Evolutionary conservation across 2,113 vertebrate genomes (phyloP).

Genomic region (Pristiophorus japonicus): DNA sequence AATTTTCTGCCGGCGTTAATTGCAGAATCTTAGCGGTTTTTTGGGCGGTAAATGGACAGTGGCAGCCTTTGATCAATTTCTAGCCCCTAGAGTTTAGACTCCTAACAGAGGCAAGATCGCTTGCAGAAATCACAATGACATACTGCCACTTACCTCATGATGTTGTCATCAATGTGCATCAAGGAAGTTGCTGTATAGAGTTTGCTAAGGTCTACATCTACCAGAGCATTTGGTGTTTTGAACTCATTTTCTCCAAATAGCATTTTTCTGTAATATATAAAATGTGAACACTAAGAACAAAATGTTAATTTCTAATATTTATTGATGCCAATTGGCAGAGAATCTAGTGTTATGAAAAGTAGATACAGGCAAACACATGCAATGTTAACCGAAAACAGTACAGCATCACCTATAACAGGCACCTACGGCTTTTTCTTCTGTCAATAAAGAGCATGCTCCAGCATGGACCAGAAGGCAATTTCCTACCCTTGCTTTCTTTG

Average conservation of each 20-base stretch:
- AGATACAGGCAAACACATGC: not conserved
- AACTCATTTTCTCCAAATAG: slow-evolving; percentile 70
- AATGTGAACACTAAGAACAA: slow-evolving; percentile 7
- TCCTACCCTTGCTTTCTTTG: not conserved
- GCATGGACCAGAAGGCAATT: not conserved
- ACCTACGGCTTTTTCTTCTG: not conserved
- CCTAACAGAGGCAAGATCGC: not conserved
- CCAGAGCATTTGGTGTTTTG: slow-evolving; percentile 59
- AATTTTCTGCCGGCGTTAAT: too few species aligned
- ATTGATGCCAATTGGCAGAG: not conserved
- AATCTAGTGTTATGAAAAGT: not conserved
- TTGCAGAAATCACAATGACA: not conserved
- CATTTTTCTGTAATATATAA: slow-evolving; percentile 62
- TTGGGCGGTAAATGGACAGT: too few species aligned
- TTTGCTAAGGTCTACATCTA: slow-evolving; percentile 74
- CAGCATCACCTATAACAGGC: not conserved
- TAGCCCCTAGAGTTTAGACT: too few species aligned
- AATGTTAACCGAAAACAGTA: not conserved
- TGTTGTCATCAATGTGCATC: slow-evolving; percentile 92
- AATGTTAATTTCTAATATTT: not conserved
- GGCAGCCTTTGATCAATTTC: too few species aligned
- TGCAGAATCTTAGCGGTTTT: too few species aligned
- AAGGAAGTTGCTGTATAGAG: slow-evolving; percentile 93
- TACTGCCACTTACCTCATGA: slow-evolving; percentile 79
- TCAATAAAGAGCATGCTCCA: not conserved